Conservation (phyloP, 2,888 invertebrate genomes). For the Creontiades dilutus region DNA sequence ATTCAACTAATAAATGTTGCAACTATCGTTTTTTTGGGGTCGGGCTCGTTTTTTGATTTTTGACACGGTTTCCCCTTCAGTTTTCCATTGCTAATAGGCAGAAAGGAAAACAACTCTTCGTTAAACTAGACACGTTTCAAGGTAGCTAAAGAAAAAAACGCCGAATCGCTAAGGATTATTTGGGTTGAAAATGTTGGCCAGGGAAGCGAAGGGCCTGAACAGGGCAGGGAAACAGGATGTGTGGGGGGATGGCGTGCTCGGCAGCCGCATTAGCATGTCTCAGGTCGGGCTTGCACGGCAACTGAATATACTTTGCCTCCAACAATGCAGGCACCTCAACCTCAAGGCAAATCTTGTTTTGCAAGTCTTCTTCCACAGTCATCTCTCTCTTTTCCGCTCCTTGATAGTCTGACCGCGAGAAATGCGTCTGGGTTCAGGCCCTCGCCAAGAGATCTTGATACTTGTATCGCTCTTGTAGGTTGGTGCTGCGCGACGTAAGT, state of each 20-base stretch:
- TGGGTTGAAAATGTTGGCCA: conserved; percentile 54
- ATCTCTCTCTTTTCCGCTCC: conserved; percentile 13
- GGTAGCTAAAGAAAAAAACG: not conserved
- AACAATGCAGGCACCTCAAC: conserved; percentile 54
- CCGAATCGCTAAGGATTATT: conserved; percentile 5
- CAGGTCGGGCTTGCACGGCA: conserved; percentile 56
- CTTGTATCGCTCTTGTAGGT: no score
- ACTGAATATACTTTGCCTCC: conserved; percentile 43
- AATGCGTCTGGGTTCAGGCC: not conserved
- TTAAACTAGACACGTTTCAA: not conserved
- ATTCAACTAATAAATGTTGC: no score
- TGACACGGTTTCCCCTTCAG: no score
- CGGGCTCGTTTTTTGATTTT: no score
- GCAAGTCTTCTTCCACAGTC: conserved; percentile 51
- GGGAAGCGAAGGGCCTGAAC: not conserved
- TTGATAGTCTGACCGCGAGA: not conserved
- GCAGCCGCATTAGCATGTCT: conserved; percentile 57
- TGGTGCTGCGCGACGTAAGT: no score
- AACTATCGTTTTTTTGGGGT: no score
- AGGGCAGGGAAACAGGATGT: not conserved
- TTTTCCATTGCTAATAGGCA: no score
- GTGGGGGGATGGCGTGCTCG: conserved; percentile 41
- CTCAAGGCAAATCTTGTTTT: conserved; percentile 56
- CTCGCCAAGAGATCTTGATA: no score
- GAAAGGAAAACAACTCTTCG: no score